Evolutionary conservation across 2,888 invertebrate genomes (phyloP).

Genomic region (Drosophila anomelani): DNA sequence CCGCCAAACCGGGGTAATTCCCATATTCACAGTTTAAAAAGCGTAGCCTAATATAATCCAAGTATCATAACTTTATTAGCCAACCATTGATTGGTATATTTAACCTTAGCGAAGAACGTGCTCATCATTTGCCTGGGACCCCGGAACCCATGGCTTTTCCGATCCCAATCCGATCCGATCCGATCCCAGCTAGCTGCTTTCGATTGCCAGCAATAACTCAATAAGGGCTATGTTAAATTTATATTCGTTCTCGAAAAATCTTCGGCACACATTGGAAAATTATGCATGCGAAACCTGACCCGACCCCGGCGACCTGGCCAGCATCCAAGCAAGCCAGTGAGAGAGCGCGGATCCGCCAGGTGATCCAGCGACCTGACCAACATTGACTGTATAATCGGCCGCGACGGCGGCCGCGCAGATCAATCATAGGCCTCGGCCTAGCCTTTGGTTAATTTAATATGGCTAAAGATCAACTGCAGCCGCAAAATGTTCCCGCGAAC

Average conservation of each 20-base stretch:
- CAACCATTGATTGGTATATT: conserved; percentile 50
- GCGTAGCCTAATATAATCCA: conserved; percentile 31
- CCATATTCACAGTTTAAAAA: conserved; percentile 28
- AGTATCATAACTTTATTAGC: conserved; percentile 49
- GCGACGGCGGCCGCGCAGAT: conserved; percentile 68
- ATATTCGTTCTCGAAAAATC: conserved; percentile 43
- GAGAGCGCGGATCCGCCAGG: conserved; percentile 47
- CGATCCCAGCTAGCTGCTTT: conserved; percentile 57
- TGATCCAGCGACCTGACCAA: conserved; percentile 55
- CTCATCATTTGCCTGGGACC: conserved; percentile 60
- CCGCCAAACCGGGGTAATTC: conserved; percentile 12
- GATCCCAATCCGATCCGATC: conserved; percentile 48
- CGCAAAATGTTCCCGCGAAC: conserved; percentile 78
- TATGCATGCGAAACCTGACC: conserved; percentile 68
- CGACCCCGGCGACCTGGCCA: conserved; percentile 48
- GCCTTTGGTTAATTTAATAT: conserved; percentile 79
- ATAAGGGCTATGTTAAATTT: conserved; percentile 51
- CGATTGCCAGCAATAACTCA: conserved; percentile 79
- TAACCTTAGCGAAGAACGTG: conserved; percentile 72
- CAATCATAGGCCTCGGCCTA: conserved; percentile 67
- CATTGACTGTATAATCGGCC: conserved; percentile 61
- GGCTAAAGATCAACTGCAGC: conserved; percentile 78
- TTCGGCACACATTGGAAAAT: conserved; percentile 76
- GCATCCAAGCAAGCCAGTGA: conserved; percentile 7
- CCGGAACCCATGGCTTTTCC: conserved; percentile 9